Conservation (phyloP, 2,888 invertebrate genomes). For the Temnothorax ravouxi region DNA sequence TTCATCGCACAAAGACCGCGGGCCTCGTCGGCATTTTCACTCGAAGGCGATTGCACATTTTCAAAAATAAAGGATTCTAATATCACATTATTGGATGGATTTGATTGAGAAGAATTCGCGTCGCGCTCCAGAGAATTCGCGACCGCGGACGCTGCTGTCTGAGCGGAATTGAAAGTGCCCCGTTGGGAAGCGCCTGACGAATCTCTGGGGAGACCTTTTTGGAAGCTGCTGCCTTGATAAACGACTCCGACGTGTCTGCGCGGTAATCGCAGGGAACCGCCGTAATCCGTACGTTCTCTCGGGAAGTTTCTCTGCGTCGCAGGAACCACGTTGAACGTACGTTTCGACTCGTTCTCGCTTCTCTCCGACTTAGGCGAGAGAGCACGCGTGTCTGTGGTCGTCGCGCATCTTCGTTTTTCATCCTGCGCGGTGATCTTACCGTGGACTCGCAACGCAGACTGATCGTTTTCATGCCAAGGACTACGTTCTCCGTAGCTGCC, state of each 20-base stretch:
- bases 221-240: conserved; percentile 24
- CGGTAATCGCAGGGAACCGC: conserved; percentile 78
- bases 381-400: background rate
- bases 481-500: conserved; percentile 48
- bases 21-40: conserved; percentile 70
- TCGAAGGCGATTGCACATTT: conserved; percentile 70
- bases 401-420: conserved; percentile 9
- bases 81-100: conserved; percentile 86
- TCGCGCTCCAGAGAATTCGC: conserved; percentile 43
- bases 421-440: conserved; percentile 38
- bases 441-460: conserved; percentile 63
- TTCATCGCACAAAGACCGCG: conserved; percentile 73
- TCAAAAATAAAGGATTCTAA: conserved; percentile 82
- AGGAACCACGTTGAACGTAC: background rate
- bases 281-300: conserved; percentile 66
- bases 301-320: conserved; percentile 23
- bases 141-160: background rate
- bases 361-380: conserved; percentile 25
- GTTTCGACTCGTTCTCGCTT: conserved; percentile 22
- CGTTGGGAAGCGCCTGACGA: conserved; percentile 57
- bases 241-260: conserved; percentile 63
- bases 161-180: conserved; percentile 53
- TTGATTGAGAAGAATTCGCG: conserved; percentile 77
- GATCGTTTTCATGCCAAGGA: conserved; percentile 60
- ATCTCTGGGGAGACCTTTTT: conserved; percentile 45